Base-by-base conservation (phyloP, 1,140 invertebrate genomes). In the Eupeodes corollae region DNA sequence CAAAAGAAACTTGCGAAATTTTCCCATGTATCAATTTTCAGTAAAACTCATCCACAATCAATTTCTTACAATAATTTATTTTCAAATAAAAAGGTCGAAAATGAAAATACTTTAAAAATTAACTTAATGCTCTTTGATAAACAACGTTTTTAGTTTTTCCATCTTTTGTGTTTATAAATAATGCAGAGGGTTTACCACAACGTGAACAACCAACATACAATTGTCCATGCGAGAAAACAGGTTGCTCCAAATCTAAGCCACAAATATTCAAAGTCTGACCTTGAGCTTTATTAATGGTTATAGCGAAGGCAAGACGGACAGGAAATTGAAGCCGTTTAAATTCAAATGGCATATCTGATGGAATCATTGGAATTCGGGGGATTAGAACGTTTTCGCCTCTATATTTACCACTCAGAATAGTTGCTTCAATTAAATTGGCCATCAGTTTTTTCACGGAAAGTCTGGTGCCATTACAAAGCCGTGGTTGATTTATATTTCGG, bases 221-320 rank as follows among this genome's bases (percentile, higher is more conserved):
- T 56, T 74, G 65, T n/a, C 68, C 69, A 57, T 70, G 66, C 12
- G 61, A 61, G 51, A 75, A 72, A 52, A 58, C 61, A 49, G 53
- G 38, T 35, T 56, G 49, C 53, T 55, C 48, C 19, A 73, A 58
- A 55, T 67, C 48, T 34, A 72, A 34, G 14, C 68, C 65, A 47
- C 53, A 56, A 44, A 61, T 55, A 39, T 54, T 45, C 52, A 63
- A 56, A 18, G 61, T 58, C 56, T 76, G 73, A 12, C 75, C 73
- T 61, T 79, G 75, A 5, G 71, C 52, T 60, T 78, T 77, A 56
- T 77, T 77, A 5, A 78, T 73, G 1, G 74, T 73, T 60, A 76
- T 73, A 73, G 56, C 21, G 63, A 59, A 46, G 73, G n/a, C n/a
- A n/a, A n/a, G n/a, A n/a, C n/a, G n/a, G n/a, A n/a, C n/a, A n/a